Percentiles rank a stretch among this genome's conserved stretches.
phyloP scores from a whole-genome alignment of 1,140 invertebrate genomes.

The Idris sp. region DNA sequence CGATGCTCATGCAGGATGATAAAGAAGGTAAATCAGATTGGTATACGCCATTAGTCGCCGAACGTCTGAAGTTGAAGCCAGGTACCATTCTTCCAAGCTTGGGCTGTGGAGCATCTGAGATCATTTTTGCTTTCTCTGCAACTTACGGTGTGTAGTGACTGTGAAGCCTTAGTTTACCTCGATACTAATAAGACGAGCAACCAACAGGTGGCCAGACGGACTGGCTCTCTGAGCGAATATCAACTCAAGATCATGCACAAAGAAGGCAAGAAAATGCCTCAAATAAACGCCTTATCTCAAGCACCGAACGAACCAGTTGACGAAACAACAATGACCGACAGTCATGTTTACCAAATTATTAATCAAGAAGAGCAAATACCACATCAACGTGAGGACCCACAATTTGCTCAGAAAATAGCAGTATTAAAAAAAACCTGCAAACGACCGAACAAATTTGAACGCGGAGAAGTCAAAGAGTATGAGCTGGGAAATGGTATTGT shows the following conservation, averaged over 20 bases:
- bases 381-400: too few species aligned
- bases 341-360: too few species aligned
- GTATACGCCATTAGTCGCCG: slow-evolving; percentile 53
- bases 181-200: slow-evolving; percentile 5
- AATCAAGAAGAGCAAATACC: too few species aligned
- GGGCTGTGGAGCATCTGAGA: slow-evolving; percentile 46
- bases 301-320: too few species aligned
- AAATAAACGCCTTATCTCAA: slow-evolving; percentile 22
- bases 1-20: slow-evolving; percentile 43
- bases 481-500: too few species aligned
- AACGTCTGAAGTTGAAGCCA: slow-evolving; percentile 46
- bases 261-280: slow-evolving; percentile 11
- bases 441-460: too few species aligned
- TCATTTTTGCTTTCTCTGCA: slow-evolving; percentile 22
- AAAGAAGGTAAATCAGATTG: not conserved
- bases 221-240: slow-evolving; percentile 8
- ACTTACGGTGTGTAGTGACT: slow-evolving; percentile 27
- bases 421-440: too few species aligned
- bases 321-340: too few species aligned
- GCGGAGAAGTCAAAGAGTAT: too few species aligned
- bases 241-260: slow-evolving; percentile 10
- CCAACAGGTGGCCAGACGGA: slow-evolving; percentile 5
- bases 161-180: slow-evolving; percentile 21
- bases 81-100: slow-evolving; percentile 59
- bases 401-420: too few species aligned